These are phyloP conservation scores for Oryzias sinensis DNA, from an alignment of 2,797 vertebrate species.

Conservation along the genomic window DNA sequence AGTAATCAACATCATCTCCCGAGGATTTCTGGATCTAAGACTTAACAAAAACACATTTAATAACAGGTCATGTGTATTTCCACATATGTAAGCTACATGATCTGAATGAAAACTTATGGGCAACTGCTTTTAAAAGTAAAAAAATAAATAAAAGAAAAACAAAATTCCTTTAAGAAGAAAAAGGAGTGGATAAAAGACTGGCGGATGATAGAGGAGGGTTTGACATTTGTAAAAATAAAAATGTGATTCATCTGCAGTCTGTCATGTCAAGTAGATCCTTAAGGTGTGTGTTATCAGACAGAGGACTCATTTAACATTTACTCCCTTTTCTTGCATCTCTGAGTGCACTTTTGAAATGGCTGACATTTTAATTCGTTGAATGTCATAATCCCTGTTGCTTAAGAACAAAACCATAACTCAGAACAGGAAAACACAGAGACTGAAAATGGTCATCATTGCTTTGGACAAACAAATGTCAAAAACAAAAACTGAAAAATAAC, in stretches of 20 bases:
- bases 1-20: no score
- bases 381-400: constrained; percentile 1
- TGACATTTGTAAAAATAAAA: constrained; percentile 52
- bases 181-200: constrained; percentile 6
- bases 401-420: constrained; percentile 24
- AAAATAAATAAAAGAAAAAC: background rate
- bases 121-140: background rate
- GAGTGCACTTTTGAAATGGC: constrained; percentile 17
- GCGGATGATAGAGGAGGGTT: constrained; percentile 20
- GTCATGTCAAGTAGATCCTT: constrained; percentile 66
- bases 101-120: background rate
- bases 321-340: constrained; percentile 35
- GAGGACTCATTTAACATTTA: constrained; percentile 46
- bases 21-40: no score
- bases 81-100: no score
- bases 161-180: constrained; percentile 6
- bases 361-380: constrained; percentile 24
- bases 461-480: constrained; percentile 2
- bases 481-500: constrained; percentile 19
- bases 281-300: constrained; percentile 51
- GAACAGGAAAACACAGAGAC: background rate
- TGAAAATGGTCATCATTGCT: background rate
- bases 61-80: no score
- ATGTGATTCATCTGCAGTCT: constrained; percentile 52
- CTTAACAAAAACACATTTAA: no score